These are phyloP conservation scores for Bugulina stolonifera DNA, from an alignment of 2,888 invertebrate species.

Conservation along the genomic window DNA sequence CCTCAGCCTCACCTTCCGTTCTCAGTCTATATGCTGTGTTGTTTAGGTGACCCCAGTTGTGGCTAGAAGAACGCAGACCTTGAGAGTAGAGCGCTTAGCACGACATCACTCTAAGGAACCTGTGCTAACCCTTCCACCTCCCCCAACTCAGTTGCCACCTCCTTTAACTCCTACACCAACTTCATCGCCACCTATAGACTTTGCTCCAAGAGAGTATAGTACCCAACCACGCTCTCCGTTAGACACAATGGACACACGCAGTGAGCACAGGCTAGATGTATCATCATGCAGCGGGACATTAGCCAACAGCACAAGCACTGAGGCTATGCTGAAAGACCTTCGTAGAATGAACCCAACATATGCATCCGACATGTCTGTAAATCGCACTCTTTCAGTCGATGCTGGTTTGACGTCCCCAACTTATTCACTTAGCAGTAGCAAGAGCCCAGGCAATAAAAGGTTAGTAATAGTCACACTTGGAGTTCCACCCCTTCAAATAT, in stretches of 20 bases:
- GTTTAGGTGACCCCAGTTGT: constrained; percentile 1
- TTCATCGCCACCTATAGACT: background rate
- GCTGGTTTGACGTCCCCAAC: constrained; percentile 13
- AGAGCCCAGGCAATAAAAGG: constrained; percentile 3
- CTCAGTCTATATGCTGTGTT: too few species aligned
- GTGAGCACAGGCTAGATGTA: constrained; percentile 22
- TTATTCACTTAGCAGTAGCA: background rate
- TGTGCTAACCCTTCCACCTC: constrained; percentile 1
- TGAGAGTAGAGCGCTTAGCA: background rate
- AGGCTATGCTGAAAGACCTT: constrained; percentile 16
- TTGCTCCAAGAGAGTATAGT: background rate
- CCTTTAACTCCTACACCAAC: background rate
- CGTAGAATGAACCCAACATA: constrained; percentile 22
- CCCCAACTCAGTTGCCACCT: background rate
- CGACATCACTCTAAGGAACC: constrained; percentile 11
- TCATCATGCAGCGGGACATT: background rate
- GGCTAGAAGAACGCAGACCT: background rate
- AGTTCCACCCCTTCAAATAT: too few species aligned
- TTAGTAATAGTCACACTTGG: too few species aligned
- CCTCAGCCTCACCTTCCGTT: too few species aligned
- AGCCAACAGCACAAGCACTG: background rate
- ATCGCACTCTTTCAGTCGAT: background rate
- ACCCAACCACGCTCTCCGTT: background rate
- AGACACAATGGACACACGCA: background rate
- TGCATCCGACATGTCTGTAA: constrained; percentile 1